A percentile compares a stretch with the other conserved stretches of the same genome.
phyloP scores from a whole-genome alignment of 2,888 invertebrate genomes.

The Chloromyia formosa region DNA sequence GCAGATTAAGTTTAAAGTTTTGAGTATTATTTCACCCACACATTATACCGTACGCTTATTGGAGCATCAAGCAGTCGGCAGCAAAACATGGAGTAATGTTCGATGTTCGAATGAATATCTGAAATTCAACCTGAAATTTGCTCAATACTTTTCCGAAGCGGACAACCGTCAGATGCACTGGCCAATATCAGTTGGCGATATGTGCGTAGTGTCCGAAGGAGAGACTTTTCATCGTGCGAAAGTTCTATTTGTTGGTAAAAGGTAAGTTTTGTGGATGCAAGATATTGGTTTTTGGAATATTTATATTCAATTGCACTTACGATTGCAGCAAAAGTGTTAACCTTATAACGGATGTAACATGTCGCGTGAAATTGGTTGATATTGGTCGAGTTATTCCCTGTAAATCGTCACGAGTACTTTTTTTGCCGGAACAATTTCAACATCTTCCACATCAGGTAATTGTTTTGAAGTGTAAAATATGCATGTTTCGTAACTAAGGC shows the following conservation, averaged over 20 bases:
- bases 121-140: constrained; percentile 54
- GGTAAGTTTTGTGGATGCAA: constrained; percentile 52
- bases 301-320: background rate
- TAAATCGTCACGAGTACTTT: constrained; percentile 63
- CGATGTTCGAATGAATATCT: constrained; percentile 53
- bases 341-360: constrained; percentile 47
- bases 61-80: constrained; percentile 59
- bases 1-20: constrained; percentile 67
- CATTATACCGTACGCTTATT: constrained; percentile 70
- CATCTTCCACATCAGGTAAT: constrained; percentile 63
- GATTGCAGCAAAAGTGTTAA: constrained; percentile 47
- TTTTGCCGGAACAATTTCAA: constrained; percentile 67
- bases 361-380: constrained; percentile 69
- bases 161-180: constrained; percentile 54
- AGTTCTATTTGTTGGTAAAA: constrained; percentile 62
- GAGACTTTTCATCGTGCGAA: constrained; percentile 68
- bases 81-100: constrained; percentile 53
- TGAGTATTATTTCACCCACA: constrained; percentile 69
- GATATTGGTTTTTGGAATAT: constrained; percentile 29
- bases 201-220: constrained; percentile 68
- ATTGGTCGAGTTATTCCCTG: constrained; percentile 66
- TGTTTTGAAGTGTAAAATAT: no score
- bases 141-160: constrained; percentile 53
- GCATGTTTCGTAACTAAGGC: no score
- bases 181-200: constrained; percentile 66